Evolutionary conservation across 2,113 vertebrate species (phyloP).

Genomic region (Mystacornis crossleyi): DNA sequence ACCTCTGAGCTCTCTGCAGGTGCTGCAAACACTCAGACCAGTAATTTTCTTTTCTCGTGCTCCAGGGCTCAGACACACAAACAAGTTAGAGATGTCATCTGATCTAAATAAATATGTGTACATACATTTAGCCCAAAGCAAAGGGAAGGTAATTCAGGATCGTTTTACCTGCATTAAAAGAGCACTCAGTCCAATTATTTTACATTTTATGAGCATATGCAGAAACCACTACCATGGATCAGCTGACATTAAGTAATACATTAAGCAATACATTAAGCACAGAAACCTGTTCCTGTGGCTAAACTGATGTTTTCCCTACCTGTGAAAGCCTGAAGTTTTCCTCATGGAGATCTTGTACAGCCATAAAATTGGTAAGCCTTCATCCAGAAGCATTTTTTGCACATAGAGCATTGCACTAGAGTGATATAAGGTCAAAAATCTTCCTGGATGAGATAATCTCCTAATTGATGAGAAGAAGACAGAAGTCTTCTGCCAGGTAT

Average conservation of each 20-base stretch:
- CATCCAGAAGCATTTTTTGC: not conserved
- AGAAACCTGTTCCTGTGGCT: not conserved
- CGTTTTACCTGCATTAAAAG: conserved; percentile 40
- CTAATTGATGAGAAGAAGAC: not conserved
- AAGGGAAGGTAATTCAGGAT: conserved; percentile 10
- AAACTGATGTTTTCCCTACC: not conserved
- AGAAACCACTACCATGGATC: not conserved
- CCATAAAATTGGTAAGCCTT: not conserved
- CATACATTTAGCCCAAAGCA: not conserved
- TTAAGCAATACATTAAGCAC: not conserved
- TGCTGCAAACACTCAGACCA: not conserved
- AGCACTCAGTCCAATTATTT: conserved; percentile 21
- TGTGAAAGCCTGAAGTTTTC: not conserved
- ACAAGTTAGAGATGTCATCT: not conserved
- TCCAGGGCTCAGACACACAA: not conserved
- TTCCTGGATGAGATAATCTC: not conserved
- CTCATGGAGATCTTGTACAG: not conserved
- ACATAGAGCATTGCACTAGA: not conserved
- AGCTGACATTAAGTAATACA: not conserved
- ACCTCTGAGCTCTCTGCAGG: not conserved
- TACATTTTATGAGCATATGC: not conserved
- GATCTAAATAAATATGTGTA: not conserved
- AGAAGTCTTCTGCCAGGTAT: not conserved
- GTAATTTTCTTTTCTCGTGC: not conserved
- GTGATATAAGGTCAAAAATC: not conserved